Evolutionary conservation across 1,140 invertebrate genomes (phyloP), one percentile per base, ranked within the genome.

Genomic region (Ladona fulva): DNA sequence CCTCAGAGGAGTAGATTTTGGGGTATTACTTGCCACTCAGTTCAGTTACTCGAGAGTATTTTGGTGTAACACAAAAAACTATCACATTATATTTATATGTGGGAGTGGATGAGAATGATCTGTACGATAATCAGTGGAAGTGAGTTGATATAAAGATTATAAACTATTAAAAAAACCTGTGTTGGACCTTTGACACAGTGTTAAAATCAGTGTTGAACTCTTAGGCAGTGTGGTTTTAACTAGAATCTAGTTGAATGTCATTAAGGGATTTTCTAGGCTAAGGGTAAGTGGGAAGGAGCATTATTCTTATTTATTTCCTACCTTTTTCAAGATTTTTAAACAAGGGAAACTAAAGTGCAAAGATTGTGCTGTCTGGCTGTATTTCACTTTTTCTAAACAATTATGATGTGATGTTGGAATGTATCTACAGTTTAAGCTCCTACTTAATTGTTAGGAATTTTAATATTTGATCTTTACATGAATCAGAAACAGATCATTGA

Each of bases 201-300:
- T 37, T 37, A 37, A 37, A 37, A 22, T 66, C 52, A 66, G 52
- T 66, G 52, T 66, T 66, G 52, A 66, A 16, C 52, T 66, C 29
- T 66, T 66, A 66, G 52, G 52, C 52, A 66, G 52, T 66, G 52
- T 66, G 52, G 14, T 66, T 66, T 66, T 66, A 66, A 66, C 52
- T 66, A 66, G 52, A 66, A 66, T 66, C 52, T 66, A 66, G 52
- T 66, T 66, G 52, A 66, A 66, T 66, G 52, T 66, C 52, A 66
- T 66, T 66, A 66, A 22, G 52, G 52, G n/a, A 19, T 6, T 66
- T 66, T 66, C 16, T 66, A 66, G 52, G 16, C 12, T 66, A 66
- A 66, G 52, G 52, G 52, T 66, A 66, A 19, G 52, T 66, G 52
- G 52, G 52, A 66, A 22, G 52, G 52, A 66, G 52, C 52, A 66